phyloP scores from a whole-genome alignment of 2,888 invertebrate genomes.

The Craniophora ligustri region DNA sequence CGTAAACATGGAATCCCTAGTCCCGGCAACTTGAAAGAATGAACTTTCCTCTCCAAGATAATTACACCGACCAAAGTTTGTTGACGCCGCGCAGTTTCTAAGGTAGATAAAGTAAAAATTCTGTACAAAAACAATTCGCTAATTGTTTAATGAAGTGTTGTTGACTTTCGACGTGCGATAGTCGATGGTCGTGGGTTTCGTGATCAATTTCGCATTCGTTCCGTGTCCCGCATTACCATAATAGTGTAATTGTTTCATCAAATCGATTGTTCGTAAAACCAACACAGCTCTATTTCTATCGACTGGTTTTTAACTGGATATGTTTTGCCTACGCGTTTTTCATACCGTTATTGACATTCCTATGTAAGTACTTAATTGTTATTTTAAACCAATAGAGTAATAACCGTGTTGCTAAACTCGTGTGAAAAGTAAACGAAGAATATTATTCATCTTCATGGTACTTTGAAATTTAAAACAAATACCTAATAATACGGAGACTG shows the following conservation, averaged over 20 bases:
- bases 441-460: neutral
- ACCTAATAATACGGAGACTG: no score
- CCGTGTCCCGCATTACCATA: conserved; percentile 68
- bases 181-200: conserved; percentile 30
- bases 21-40: conserved; percentile 60
- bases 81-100: conserved; percentile 20
- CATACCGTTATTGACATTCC: conserved; percentile 33
- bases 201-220: conserved; percentile 64
- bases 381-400: conserved; percentile 3
- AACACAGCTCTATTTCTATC: conserved; percentile 42
- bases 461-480: no score
- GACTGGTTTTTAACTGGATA: conserved; percentile 30
- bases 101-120: conserved; percentile 31
- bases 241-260: conserved; percentile 66
- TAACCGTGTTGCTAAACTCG: neutral
- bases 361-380: conserved; percentile 28
- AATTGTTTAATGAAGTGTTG: conserved; percentile 49
- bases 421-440: neutral
- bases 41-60: conserved; percentile 67
- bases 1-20: conserved; percentile 57
- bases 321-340: conserved; percentile 24
- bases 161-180: conserved; percentile 46
- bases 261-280: conserved; percentile 67
- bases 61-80: conserved; percentile 60
- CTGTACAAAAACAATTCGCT: conserved; percentile 41